phyloP scores from a whole-genome alignment of 2,797 vertebrate genomes.

The Gadopsis marmoratus region DNA sequence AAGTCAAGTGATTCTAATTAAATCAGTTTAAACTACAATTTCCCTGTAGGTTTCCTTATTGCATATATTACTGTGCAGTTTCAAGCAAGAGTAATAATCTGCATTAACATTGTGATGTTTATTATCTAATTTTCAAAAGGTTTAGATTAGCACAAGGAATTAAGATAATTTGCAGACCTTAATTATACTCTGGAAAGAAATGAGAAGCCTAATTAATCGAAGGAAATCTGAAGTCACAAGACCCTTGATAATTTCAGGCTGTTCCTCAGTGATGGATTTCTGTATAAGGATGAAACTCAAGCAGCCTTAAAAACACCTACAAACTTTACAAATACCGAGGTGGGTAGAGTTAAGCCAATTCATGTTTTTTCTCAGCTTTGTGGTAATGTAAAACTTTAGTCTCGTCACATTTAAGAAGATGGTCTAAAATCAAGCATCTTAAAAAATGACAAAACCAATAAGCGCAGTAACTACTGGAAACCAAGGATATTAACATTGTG shows the following conservation, averaged over 20 bases:
- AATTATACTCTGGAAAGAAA: neutral
- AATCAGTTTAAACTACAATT: constrained; percentile 23
- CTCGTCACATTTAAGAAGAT: neutral
- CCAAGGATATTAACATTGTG: neutral
- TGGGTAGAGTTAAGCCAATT: neutral
- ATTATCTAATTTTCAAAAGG: constrained; percentile 7
- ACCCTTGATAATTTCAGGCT: neutral
- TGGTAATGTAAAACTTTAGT: neutral
- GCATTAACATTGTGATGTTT: neutral
- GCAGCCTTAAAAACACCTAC: neutral
- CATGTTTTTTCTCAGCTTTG: neutral
- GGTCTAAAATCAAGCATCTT: neutral
- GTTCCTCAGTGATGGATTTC: neutral
- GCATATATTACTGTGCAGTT: constrained; percentile 7
- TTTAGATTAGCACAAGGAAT: neutral
- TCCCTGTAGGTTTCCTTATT: constrained; percentile 22
- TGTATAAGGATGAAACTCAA: neutral
- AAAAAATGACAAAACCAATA: constrained; percentile 4
- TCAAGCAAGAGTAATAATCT: constrained; percentile 10
- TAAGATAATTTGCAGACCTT: neutral
- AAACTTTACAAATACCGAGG: neutral
- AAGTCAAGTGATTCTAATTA: constrained; percentile 45
- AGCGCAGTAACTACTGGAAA: neutral
- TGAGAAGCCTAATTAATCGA: neutral
- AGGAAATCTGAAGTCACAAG: neutral